A percentile compares a stretch with the other conserved stretches of the same genome.
phyloP scores from a whole-genome alignment of 2,113 vertebrate genomes.

The Eupsittula cactorum region DNA sequence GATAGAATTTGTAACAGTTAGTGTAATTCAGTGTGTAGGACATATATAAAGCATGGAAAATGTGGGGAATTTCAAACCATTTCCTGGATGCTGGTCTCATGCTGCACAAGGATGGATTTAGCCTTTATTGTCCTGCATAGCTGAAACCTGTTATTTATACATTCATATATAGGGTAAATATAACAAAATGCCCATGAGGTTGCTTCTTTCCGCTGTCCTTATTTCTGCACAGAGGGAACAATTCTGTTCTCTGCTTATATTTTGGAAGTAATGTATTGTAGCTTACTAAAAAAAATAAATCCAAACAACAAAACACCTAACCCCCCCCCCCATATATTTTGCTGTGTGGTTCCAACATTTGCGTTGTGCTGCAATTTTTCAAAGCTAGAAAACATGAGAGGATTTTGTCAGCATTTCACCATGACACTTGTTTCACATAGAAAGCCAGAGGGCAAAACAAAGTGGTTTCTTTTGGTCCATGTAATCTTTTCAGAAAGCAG shows the following conservation, averaged over 20 bases:
- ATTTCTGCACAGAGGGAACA: neutral
- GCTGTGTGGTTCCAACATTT: neutral
- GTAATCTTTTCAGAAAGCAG: constrained; percentile 55
- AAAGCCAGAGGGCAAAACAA: constrained; percentile 72
- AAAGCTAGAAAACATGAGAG: constrained; percentile 42
- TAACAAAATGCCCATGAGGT: neutral
- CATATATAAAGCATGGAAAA: neutral
- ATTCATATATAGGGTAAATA: neutral
- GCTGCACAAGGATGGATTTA: neutral
- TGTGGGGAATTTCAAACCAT: neutral
- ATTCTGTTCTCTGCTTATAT: neutral
- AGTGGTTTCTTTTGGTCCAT: constrained; percentile 61
- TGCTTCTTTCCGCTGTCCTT: neutral
- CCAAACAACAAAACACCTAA: neutral
- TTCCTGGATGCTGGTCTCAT: neutral
- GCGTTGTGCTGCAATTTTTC: constrained; percentile 14
- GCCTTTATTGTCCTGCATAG: neutral
- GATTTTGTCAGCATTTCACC: constrained; percentile 61
- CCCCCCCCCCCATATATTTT: neutral
- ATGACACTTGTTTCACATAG: constrained; percentile 46
- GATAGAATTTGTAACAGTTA: neutral
- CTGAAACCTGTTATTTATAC: neutral
- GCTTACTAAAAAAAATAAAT: neutral
- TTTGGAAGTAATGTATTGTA: neutral
- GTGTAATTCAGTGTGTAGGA: neutral